Evolutionary conservation across 2,888 invertebrate species (phyloP).

Genomic region (Tachina grossa): DNA sequence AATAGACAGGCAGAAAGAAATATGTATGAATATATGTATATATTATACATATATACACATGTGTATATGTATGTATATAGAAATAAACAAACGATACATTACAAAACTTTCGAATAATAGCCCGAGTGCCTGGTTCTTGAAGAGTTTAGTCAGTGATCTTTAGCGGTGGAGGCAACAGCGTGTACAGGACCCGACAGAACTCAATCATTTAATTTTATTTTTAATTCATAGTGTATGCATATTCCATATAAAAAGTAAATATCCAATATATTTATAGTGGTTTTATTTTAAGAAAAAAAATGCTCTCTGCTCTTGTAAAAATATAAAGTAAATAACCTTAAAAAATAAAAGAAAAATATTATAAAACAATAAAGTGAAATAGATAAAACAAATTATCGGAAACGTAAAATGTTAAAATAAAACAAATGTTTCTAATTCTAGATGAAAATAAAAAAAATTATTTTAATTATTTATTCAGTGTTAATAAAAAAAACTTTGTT

Average conservation of each 20-base stretch:
- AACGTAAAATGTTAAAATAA: constrained; percentile 26
- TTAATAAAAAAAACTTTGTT: not conserved
- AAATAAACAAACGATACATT: constrained; percentile 46
- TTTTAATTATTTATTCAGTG: not conserved
- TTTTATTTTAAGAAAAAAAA: constrained; percentile 43
- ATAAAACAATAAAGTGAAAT: constrained; percentile 39
- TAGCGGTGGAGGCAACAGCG: constrained; percentile 77
- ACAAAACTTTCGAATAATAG: constrained; percentile 62
- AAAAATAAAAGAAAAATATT: constrained; percentile 58
- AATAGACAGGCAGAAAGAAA: constrained; percentile 15
- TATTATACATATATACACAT: not conserved
- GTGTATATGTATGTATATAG: not conserved
- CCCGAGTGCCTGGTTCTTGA: constrained; percentile 61
- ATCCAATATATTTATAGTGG: constrained; percentile 20
- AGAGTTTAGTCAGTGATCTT: constrained; percentile 81
- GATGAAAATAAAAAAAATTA: not conserved
- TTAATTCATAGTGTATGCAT: constrained; percentile 16
- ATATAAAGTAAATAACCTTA: constrained; percentile 74
- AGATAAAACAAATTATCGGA: constrained; percentile 14
- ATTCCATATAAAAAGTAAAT: constrained; percentile 66
- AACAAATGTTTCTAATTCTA: not conserved
- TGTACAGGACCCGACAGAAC: constrained; percentile 67
- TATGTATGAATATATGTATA: not conserved
- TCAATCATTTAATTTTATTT: constrained; percentile 26
- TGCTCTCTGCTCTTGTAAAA: constrained; percentile 69